phyloP scores from a whole-genome alignment of 2,113 vertebrate species.

The Erpornis zantholeuca region DNA sequence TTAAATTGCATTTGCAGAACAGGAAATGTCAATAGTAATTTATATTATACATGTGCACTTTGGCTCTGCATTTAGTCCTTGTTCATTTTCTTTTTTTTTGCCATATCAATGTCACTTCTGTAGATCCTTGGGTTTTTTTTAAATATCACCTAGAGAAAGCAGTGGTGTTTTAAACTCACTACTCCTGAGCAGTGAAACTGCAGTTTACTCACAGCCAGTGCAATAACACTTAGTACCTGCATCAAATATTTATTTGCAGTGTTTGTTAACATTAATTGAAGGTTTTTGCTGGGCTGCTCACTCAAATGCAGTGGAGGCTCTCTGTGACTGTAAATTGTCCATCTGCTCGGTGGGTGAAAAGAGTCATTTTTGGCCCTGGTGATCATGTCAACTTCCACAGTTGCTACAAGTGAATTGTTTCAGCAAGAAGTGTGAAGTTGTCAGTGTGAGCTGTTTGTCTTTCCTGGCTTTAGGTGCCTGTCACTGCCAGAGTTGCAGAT shows the following conservation, averaged over 20 bases:
- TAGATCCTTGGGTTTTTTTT: not conserved
- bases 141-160: not conserved
- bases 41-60: not conserved
- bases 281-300: not conserved
- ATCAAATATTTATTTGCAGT: not conserved
- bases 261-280: not conserved
- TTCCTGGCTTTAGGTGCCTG: accelerated
- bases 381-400: not conserved
- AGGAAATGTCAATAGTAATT: not conserved
- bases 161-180: not conserved
- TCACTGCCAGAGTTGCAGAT: not conserved
- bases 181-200: not conserved
- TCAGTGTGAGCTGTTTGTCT: not conserved
- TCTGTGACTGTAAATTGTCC: accelerated
- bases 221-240: not conserved
- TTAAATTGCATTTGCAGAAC: not conserved
- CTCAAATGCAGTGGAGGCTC: not conserved
- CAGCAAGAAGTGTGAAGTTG: not conserved
- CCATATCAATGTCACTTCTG: not conserved
- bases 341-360: not conserved
- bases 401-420: accelerated
- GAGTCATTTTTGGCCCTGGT: not conserved
- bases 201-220: not conserved
- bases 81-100: not conserved
- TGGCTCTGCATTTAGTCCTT: not conserved